Evolutionary conservation across 2,113 vertebrate species (phyloP).

Genomic region (Tupaia tana): DNA sequence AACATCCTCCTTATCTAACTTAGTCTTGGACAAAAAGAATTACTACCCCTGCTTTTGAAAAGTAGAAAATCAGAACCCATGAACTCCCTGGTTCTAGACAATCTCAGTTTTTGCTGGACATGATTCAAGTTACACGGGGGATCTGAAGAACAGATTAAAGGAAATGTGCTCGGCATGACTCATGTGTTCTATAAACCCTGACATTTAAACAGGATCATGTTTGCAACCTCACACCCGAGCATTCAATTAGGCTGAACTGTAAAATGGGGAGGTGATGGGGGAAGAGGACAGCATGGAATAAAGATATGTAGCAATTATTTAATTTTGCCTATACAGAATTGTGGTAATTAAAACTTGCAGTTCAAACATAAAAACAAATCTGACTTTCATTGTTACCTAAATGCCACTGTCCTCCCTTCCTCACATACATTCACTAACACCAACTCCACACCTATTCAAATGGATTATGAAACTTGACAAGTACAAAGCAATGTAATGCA

Average conservation of each 20-base stretch:
- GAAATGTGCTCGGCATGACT: accelerated
- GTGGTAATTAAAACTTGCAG: neutral
- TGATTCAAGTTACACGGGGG: neutral
- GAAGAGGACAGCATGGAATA: neutral
- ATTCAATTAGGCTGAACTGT: neutral
- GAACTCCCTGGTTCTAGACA: neutral
- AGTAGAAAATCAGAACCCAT: neutral
- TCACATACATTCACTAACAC: neutral
- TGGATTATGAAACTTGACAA: neutral
- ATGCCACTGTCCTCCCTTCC: neutral
- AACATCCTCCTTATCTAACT: accelerated
- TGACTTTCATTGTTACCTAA: neutral
- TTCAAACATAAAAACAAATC: neutral
- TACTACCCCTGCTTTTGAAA: neutral
- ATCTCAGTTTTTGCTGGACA: neutral
- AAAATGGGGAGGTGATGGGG: neutral
- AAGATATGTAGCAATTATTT: neutral
- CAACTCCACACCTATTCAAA: neutral
- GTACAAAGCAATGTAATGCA: neutral
- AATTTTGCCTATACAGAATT: neutral
- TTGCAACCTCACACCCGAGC: neutral
- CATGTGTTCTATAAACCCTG: neutral
- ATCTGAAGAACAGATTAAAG: neutral
- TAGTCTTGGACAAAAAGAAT: neutral
- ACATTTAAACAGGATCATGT: neutral